Evolutionary conservation across 2,888 invertebrate genomes (phyloP).

Genomic region (Chrysina gloriosa): DNA sequence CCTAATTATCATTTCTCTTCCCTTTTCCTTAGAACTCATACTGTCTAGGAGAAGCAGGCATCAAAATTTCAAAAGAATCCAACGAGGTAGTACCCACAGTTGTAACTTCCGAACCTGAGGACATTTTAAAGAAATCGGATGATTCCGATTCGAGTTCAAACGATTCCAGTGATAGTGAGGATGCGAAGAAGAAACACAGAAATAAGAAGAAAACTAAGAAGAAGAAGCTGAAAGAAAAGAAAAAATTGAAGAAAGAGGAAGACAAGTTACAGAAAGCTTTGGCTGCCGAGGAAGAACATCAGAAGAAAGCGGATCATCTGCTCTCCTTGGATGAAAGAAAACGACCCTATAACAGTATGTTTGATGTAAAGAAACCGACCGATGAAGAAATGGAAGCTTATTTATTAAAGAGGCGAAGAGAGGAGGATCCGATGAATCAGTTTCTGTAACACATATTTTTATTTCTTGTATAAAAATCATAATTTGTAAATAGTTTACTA

Average conservation of each 20-base stretch:
- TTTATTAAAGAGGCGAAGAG: conserved; percentile 83
- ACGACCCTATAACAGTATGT: conserved; percentile 93
- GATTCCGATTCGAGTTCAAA: conserved; percentile 42
- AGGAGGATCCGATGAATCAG: conserved; percentile 94
- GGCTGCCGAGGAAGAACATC: conserved; percentile 72
- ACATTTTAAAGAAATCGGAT: conserved; percentile 44
- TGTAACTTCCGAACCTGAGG: conserved; percentile 51
- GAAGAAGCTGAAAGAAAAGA: conserved; percentile 61
- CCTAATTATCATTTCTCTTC: no score
- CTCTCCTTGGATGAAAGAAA: conserved; percentile 88
- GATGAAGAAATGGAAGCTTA: conserved; percentile 95
- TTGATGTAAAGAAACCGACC: conserved; percentile 84
- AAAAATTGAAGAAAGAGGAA: conserved; percentile 62
- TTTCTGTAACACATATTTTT: conserved; percentile 52
- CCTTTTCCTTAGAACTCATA: conserved; percentile 77
- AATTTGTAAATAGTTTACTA: conserved; percentile 15
- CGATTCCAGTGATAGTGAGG: conserved; percentile 45
- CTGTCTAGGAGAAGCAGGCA: conserved; percentile 83
- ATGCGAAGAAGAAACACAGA: conserved; percentile 67
- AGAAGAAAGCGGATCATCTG: conserved; percentile 73
- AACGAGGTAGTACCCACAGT: conserved; percentile 50
- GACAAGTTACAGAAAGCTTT: conserved; percentile 75
- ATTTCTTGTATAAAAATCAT: conserved; percentile 22
- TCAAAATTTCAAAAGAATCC: conserved; percentile 30
- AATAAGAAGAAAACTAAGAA: conserved; percentile 66